A percentile compares a stretch with the other conserved stretches of the same genome.
phyloP scores from a whole-genome alignment of 1,140 invertebrate genomes.

The Tetranychus urticae region DNA sequence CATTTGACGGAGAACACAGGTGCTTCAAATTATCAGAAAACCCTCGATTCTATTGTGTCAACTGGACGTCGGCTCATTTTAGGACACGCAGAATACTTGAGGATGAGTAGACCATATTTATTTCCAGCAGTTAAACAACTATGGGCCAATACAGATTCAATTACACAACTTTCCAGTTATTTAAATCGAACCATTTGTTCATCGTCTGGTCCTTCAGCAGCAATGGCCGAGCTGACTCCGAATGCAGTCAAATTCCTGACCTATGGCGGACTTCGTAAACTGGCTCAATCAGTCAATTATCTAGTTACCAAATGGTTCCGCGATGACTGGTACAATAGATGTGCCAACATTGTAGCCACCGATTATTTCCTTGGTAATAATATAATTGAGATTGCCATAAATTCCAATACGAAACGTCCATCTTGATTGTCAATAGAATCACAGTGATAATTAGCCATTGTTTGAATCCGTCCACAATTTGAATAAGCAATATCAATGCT shows the following conservation, averaged over 20 bases:
- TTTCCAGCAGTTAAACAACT: slow-evolving; percentile 28
- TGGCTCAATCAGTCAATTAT: slow-evolving; percentile 40
- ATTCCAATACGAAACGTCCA: neutral
- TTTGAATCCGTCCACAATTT: no score
- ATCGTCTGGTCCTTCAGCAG: slow-evolving; percentile 1
- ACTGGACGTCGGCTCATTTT: slow-evolving; percentile 28
- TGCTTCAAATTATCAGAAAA: neutral
- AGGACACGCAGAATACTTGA: slow-evolving; percentile 21
- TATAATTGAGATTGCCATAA: slow-evolving; percentile 39
- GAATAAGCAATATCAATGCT: no score
- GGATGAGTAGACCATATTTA: slow-evolving; percentile 11
- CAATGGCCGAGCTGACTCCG: slow-evolving; percentile 42
- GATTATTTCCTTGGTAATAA: slow-evolving; percentile 49
- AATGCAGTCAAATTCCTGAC: slow-evolving; percentile 37
- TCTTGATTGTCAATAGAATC: no score
- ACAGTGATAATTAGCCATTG: no score
- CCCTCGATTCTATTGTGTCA: slow-evolving; percentile 26
- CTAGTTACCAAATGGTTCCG: slow-evolving; percentile 38
- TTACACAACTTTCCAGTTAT: slow-evolving; percentile 25
- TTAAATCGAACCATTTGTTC: slow-evolving; percentile 14
- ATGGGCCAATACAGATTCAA: slow-evolving; percentile 32
- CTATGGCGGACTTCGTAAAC: slow-evolving; percentile 29
- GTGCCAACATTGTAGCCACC: slow-evolving; percentile 42
- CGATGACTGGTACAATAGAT: slow-evolving; percentile 32
- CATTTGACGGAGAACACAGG: slow-evolving; percentile 1